phyloP scores from a whole-genome alignment of 1,140 invertebrate genomes.

The Venturia canescens region DNA sequence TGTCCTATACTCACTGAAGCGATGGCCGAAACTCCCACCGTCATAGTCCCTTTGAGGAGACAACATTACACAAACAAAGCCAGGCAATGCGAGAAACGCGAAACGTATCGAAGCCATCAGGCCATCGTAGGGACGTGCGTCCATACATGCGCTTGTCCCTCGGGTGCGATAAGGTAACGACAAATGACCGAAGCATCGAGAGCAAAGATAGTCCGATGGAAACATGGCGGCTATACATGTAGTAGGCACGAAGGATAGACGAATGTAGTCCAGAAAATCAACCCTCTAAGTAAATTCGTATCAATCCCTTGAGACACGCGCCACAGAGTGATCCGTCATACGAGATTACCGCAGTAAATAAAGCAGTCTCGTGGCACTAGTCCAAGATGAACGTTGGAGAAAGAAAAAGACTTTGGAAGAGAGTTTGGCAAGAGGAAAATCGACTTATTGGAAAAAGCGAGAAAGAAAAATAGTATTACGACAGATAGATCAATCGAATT shows the following conservation, averaged over 20 bases:
- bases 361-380: constrained; percentile 49
- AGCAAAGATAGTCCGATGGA: neutral
- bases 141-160: constrained; percentile 52
- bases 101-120: constrained; percentile 45
- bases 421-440: constrained; percentile 48
- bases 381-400: constrained; percentile 7
- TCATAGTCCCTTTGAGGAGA: neutral
- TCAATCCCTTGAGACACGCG: constrained; percentile 64
- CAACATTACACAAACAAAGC: neutral
- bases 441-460: constrained; percentile 23
- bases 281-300: constrained; percentile 74
- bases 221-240: neutral
- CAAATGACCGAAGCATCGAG: constrained; percentile 69
- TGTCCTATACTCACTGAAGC: constrained; percentile 29
- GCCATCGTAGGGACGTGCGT: neutral
- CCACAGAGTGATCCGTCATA: constrained; percentile 66
- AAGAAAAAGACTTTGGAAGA: neutral
- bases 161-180: constrained; percentile 70
- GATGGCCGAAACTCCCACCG: neutral
- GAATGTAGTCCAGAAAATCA: constrained; percentile 65
- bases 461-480: constrained; percentile 40
- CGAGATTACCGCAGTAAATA: constrained; percentile 71
- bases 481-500: constrained; percentile 50
- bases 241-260: constrained; percentile 53
- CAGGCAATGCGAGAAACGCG: constrained; percentile 20